phyloP scores from a whole-genome alignment of 2,113 vertebrate genomes.

The crab-eating macaque (Macaca fascicularis) region T2T-MFA8v1.1 NC_088384.1:116136501-116137000 shows the following conservation, averaged over 20 bases:
- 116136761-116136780: neutral
- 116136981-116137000: neutral
- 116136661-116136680: neutral
- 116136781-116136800: fast-evolving
- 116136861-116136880: too few relatives aligned
- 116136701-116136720: fast-evolving
- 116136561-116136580: neutral
- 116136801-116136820: neutral
- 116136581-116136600: neutral
- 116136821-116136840: too few relatives aligned
- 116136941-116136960: too few relatives aligned
- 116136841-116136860: too few relatives aligned
- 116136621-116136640: too few relatives aligned
- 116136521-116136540: fast-evolving
- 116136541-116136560: fast-evolving
- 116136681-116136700: neutral
- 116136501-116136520: neutral
- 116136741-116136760: neutral
- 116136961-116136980: neutral
- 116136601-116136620: neutral
- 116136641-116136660: too few relatives aligned
- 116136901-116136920: neutral
- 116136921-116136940: neutral
- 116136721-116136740: fast-evolving
- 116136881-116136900: neutral